Evolutionary conservation across 2,113 vertebrate genomes (phyloP).

Genomic region (Eolophus roseicapilla): DNA sequence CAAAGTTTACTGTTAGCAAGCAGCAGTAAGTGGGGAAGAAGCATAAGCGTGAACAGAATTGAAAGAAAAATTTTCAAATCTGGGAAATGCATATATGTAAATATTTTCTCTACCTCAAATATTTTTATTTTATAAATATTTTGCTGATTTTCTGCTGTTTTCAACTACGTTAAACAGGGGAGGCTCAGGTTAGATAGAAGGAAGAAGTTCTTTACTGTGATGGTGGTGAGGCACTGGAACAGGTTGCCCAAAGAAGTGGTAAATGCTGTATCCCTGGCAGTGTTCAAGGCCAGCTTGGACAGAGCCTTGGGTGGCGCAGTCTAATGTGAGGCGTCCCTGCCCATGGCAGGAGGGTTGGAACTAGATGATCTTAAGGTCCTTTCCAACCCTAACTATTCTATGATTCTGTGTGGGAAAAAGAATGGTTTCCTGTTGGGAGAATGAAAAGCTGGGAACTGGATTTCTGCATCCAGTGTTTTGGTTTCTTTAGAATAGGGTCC

Average conservation of each 20-base stretch:
- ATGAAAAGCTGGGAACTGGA: neutral
- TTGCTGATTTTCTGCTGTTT: neutral
- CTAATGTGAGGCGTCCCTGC: neutral
- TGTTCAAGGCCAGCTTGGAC: neutral
- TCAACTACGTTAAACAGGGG: neutral
- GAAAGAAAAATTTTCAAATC: neutral
- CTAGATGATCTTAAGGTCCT: neutral
- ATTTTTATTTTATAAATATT: neutral
- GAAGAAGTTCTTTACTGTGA: neutral
- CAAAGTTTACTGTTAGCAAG: conserved; percentile 5
- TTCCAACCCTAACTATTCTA: neutral
- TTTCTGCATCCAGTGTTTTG: neutral
- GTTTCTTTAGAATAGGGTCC: neutral
- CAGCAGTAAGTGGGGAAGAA: neutral
- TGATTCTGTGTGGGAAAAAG: neutral
- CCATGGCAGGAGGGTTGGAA: neutral
- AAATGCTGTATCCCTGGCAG: neutral
- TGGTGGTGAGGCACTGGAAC: neutral
- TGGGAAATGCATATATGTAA: neutral
- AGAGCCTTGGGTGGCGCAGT: neutral
- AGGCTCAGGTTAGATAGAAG: neutral
- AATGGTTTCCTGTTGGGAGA: neutral
- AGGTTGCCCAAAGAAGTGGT: neutral
- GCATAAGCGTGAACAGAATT: neutral
- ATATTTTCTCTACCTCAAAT: neutral